These are phyloP conservation scores for Athene noctua DNA, from an alignment of 2,113 vertebrate species.

Conservation along the genomic window DNA sequence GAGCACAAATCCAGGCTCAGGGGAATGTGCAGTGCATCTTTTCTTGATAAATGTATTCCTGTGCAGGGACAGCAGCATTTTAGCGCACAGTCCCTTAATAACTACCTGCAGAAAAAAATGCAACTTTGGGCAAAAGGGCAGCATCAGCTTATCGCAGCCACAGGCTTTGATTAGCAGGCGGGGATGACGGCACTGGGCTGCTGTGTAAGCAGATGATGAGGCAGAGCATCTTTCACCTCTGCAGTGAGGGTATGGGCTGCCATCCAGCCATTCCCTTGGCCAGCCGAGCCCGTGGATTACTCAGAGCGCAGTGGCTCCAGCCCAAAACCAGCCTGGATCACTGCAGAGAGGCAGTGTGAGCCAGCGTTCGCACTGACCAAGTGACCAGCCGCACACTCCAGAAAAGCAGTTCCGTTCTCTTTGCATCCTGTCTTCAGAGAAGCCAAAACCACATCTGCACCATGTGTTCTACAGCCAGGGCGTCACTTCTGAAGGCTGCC, in stretches of 20 bases:
- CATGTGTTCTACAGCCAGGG: not conserved
- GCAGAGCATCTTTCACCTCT: not conserved
- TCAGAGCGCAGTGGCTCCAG: not conserved
- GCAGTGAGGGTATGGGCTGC: not conserved
- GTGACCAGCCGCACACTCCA: not conserved
- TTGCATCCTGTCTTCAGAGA: not conserved
- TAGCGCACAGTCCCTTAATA: fast-evolving
- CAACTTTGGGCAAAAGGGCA: not conserved
- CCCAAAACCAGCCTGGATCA: fast-evolving
- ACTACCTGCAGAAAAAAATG: not conserved
- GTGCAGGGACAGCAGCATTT: not conserved
- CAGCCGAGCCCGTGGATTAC: not conserved
- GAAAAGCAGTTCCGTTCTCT: not conserved
- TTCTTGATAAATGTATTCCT: not conserved
- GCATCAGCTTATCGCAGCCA: fast-evolving
- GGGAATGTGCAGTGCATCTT: not conserved
- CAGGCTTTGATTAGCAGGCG: not conserved
- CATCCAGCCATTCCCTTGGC: not conserved
- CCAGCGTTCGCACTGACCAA: fast-evolving
- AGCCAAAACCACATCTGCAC: not conserved
- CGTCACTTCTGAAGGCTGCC: not conserved
- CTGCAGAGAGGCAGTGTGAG: fast-evolving
- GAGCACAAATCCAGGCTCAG: not conserved
- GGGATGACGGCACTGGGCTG: fast-evolving
- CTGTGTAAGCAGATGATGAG: not conserved